Base-by-base conservation (phyloP, 2,888 invertebrate species). In the Agrilus biguttatus region DNA sequence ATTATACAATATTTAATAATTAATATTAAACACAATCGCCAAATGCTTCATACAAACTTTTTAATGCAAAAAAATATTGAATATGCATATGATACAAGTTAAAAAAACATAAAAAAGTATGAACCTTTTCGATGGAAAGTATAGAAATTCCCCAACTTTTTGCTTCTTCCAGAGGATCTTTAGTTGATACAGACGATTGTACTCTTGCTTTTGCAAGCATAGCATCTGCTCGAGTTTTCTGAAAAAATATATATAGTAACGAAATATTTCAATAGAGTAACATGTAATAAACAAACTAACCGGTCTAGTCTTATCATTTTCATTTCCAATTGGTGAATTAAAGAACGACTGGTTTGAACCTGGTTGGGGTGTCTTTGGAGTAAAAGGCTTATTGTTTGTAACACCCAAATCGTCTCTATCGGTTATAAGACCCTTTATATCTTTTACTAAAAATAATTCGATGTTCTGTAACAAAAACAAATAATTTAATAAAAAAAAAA, bases 171-270 rank as follows among this genome's bases (percentile, higher is more conserved):
- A 70, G 60, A 48, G 69, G 68, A 63, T 69, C 69, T 57, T 52
- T 49, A 32, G 45, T 38, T 36, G 45, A 47, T 38, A 47, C 47
- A n/a, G 47, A 45, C 36, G 59, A 49, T 47, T 55, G 54, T 28
- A 52, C 60, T 48, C 70, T 71, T 66, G 78, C 81, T 65, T 79
- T 76, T 72, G 82, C 78, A 64, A 84, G 78, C 79, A 85, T 85
- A 68, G 83, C 83, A 79, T 83, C 83, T 64, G 80, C 80, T 64
- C 84, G 79, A 58, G 75, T 73, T 70, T 68, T 70, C 70, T 70
- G 52, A 41, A 45, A 44, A 44, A 51, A 47, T n/a, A n/a, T n/a
- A n/a, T n/a, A 47, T 49, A 32, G 4, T 17, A 3, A 8, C 21
- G 19, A 38, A n/a, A 44, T 14, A 4, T 41, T 28, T 35, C 4